These are phyloP conservation scores for Euschistus heros DNA, from an alignment of 1,140 invertebrate species.

Conservation along the genomic window DNA sequence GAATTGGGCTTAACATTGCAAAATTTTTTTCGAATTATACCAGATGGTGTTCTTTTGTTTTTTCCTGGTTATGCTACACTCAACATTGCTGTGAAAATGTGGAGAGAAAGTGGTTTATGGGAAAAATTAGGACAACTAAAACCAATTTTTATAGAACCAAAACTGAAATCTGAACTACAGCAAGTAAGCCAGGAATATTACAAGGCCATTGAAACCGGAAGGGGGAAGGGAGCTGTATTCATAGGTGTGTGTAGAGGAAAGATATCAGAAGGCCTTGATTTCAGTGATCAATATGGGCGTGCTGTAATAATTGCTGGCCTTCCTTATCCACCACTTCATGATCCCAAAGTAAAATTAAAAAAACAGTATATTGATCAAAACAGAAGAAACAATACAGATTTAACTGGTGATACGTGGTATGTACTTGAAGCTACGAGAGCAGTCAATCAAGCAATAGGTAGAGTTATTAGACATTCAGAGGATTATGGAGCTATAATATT, in stretches of 20 bases:
- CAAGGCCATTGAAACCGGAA: conserved; percentile 59
- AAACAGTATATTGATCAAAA: conserved; percentile 76
- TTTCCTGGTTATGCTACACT: conserved; percentile 94
- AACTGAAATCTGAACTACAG: conserved; percentile 67
- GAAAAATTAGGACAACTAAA: conserved; percentile 52
- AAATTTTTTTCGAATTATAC: conserved; percentile 72
- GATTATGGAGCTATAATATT: conserved; percentile 92
- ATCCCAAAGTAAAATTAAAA: conserved; percentile 85
- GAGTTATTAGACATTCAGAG: conserved; percentile 85
- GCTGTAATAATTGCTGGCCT: conserved; percentile 93
- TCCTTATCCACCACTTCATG: conserved; percentile 86
- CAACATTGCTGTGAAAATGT: conserved; percentile 63
- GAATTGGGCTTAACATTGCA: conserved; percentile 72
- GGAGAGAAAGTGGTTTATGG: conserved; percentile 78
- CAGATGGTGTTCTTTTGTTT: conserved; percentile 91
- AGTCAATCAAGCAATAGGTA: conserved; percentile 95
- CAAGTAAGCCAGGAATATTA: conserved; percentile 78
- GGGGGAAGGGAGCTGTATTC: conserved; percentile 75
- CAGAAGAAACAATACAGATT: conserved; percentile 28
- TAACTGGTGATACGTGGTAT: conserved; percentile 31
- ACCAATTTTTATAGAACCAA: conserved; percentile 77
- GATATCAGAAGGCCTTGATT: conserved; percentile 95
- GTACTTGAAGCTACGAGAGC: conserved; percentile 63
- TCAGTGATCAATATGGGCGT: conserved; percentile 88
- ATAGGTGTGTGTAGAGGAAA: conserved; percentile 95